Evolutionary conservation across 2,888 invertebrate genomes (phyloP).

Genomic region (Kuschelorhynchus macadamiae): DNA sequence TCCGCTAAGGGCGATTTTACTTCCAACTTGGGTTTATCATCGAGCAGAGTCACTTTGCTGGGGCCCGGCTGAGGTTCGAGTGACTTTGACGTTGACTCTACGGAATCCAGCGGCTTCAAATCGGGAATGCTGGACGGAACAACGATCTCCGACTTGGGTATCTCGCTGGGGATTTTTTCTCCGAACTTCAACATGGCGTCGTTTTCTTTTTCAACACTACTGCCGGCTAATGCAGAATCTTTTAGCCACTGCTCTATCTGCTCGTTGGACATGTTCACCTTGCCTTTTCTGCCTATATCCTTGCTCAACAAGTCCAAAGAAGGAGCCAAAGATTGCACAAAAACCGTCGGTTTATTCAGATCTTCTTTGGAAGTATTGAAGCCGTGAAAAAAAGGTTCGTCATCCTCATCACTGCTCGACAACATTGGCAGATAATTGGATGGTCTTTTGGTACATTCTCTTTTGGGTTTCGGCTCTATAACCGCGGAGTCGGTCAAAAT

Average conservation of each 20-base stretch:
- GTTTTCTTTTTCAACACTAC: conserved; percentile 62
- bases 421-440: conserved; percentile 65
- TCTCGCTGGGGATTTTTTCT: conserved; percentile 63
- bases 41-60: conserved; percentile 1
- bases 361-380: conserved; percentile 55
- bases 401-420: conserved; percentile 70
- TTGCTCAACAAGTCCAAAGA: conserved; percentile 66
- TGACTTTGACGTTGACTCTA: conserved; percentile 28
- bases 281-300: conserved; percentile 62
- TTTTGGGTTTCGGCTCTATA: conserved; percentile 62
- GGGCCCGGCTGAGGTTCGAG: conserved; percentile 10
- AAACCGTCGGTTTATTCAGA: conserved; percentile 43
- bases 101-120: conserved; percentile 11
- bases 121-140: neutral
- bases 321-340: conserved; percentile 45
- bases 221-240: conserved; percentile 66
- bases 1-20: conserved; percentile 62
- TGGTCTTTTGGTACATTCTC: conserved; percentile 65
- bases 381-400: conserved; percentile 62
- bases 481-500: conserved; percentile 18
- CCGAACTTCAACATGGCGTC: conserved; percentile 65
- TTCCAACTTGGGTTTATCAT: conserved; percentile 38
- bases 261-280: conserved; percentile 79
- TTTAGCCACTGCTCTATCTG: conserved; percentile 78
- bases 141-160: conserved; percentile 48